Base-by-base conservation (phyloP, 2,113 vertebrate species). In the Carassius gibelio region DNA sequence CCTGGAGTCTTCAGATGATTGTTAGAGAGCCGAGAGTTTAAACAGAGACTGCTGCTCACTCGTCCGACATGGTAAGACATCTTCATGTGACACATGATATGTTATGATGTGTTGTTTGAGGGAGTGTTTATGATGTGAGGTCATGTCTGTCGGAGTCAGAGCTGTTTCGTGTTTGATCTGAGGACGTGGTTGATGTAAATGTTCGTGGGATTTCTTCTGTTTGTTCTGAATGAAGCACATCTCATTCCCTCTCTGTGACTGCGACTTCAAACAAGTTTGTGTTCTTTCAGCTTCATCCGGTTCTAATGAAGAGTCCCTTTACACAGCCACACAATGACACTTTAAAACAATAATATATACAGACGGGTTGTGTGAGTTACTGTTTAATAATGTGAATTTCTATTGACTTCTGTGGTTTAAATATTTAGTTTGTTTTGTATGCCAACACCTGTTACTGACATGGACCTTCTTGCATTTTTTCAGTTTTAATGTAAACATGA, bases 51-150 rank as follows among this genome's bases (percentile, higher is more conserved):
- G 14, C 66, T 72, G 23, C 14, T 17, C 8, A 6, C n/a, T 42
- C 30, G 23, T 81, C 48, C 59, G 82, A 23, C 8, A 86, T 86
- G 84, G 84, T 86, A 66, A 68, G 84, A 14, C 8, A 5, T 38
- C 36, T 38, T 38, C 36, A 30, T 30, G 30, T 30, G 30, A 30
- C 30, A 30, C 30, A 30, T 30, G 30, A 30, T 30, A 30, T 30
- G 30, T 81, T 7, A 1, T n/a, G 9, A 23, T 15, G 38, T 45
- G 42, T n/a, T 76, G 77, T 84, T 50, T 84, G 59, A 23, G 19
- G 55, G 26, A 36, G 13, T 71, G 72, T 75, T 9, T 48, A 45
- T 13, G 64, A 23, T 88, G 34, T 26, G 23, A 48, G 36, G 76
- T 26, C 52, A 50, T 23, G 45, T 8, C 21, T 30, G 50, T 66